Evolutionary conservation across 1,140 invertebrate genomes (phyloP).

Genomic region (Vollenhovia emeryi): DNA sequence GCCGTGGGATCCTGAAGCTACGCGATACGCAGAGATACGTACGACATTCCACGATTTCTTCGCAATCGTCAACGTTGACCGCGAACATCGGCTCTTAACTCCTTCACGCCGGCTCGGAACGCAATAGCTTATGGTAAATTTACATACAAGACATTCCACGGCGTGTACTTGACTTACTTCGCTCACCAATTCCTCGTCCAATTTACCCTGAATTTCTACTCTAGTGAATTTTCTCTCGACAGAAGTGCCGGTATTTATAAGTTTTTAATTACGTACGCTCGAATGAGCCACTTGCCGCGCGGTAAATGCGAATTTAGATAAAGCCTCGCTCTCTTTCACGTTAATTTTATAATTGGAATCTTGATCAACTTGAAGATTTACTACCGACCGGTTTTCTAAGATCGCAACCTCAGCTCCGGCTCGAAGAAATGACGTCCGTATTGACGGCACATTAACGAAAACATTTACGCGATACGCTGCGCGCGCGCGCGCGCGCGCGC

Average conservation of each 20-base stretch:
- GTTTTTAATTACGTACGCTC: not conserved
- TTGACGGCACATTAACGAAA: not conserved
- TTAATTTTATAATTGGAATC: not conserved
- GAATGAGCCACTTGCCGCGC: no score
- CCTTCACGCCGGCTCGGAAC: not conserved
- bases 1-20: not conserved
- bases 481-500: slow-evolving; percentile 9
- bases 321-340: not conserved
- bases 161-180: not conserved
- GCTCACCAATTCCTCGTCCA: not conserved
- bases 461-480: slow-evolving; percentile 26
- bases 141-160: not conserved
- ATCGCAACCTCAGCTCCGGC: not conserved
- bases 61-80: slow-evolving; percentile 19
- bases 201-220: not conserved
- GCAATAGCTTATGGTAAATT: slow-evolving; percentile 32
- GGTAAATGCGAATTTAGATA: no score
- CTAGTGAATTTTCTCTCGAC: not conserved
- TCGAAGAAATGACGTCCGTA: not conserved
- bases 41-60: slow-evolving; percentile 20
- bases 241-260: not conserved
- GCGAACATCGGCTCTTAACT: slow-evolving; percentile 8
- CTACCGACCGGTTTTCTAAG: not conserved
- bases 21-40: slow-evolving; percentile 24
- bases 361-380: not conserved